Conservation (phyloP, 2,797 vertebrate genomes). For the Cirrhinus molitorella region DNA sequence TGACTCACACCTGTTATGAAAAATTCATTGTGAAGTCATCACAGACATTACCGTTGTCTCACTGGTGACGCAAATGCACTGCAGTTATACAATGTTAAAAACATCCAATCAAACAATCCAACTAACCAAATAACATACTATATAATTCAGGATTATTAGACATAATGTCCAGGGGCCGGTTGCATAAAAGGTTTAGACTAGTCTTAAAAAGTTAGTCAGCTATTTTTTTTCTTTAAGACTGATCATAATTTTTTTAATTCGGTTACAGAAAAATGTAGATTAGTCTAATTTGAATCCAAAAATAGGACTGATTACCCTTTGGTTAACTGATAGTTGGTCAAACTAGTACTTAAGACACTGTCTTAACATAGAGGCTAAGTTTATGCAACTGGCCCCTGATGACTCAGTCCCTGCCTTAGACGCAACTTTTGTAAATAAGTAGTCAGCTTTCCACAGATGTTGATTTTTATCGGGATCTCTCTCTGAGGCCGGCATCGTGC, state of each 20-base stretch:
- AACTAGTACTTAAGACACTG: too few species aligned
- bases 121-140: not conserved
- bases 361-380: too few species aligned
- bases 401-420: slow-evolving; percentile 20
- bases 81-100: not conserved
- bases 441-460: not conserved
- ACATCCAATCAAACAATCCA: not conserved
- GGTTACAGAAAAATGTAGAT: too few species aligned
- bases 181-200: too few species aligned
- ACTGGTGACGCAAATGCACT: not conserved
- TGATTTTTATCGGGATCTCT: slow-evolving; percentile 43
- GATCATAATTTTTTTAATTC: too few species aligned
- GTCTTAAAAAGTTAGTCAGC: too few species aligned
- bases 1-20: not conserved
- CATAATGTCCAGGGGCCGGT: not conserved
- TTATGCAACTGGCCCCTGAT: too few species aligned
- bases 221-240: too few species aligned
- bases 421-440: slow-evolving; percentile 20
- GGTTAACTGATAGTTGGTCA: too few species aligned
- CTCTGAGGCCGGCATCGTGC: slow-evolving; percentile 63
- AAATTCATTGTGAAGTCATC: not conserved
- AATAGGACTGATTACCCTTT: too few species aligned
- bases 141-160: slow-evolving; percentile 12
- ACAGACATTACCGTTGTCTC: not conserved
- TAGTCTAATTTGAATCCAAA: too few species aligned